These are phyloP conservation scores for Scaeva pyrastri DNA, from an alignment of 2,888 invertebrate species.

Conservation along the genomic window DNA sequence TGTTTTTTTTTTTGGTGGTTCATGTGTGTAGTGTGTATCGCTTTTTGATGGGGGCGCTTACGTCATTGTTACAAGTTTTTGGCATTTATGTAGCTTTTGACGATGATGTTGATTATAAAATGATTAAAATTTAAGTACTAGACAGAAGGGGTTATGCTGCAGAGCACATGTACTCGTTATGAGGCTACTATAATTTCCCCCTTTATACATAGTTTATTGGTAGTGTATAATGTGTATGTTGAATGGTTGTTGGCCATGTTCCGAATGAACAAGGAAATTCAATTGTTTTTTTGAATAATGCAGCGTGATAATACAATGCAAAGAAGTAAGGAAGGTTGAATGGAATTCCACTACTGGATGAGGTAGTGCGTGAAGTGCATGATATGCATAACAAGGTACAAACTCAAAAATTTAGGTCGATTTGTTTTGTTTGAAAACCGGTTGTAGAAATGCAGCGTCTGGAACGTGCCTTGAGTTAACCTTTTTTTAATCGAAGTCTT, in stretches of 20 bases:
- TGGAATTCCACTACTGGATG: conserved; percentile 11
- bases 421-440: background rate
- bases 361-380: conserved; percentile 30
- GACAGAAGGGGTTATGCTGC: conserved; percentile 27
- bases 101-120: conserved; percentile 12
- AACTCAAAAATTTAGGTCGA: conserved; percentile 11
- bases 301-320: conserved; percentile 3
- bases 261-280: conserved; percentile 39
- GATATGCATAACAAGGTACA: background rate
- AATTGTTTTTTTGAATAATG: conserved; percentile 31
- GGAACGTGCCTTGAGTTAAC: conserved; percentile 28
- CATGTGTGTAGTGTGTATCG: too few relatives aligned
- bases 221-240: background rate
- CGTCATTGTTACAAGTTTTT: conserved; percentile 62
- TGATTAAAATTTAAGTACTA: background rate
- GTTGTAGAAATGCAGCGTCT: conserved; percentile 14
- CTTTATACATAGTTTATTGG: background rate
- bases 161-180: conserved; percentile 2
- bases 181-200: background rate
- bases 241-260: conserved; percentile 30
- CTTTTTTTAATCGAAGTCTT: too few relatives aligned
- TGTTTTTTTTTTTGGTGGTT: background rate
- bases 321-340: conserved; percentile 28
- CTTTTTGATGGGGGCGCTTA: conserved; percentile 12
- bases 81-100: conserved; percentile 4